Base-by-base conservation (phyloP, 53 echinoderm and acorn worm species). In the Hippasteria phrygiana region DNA sequence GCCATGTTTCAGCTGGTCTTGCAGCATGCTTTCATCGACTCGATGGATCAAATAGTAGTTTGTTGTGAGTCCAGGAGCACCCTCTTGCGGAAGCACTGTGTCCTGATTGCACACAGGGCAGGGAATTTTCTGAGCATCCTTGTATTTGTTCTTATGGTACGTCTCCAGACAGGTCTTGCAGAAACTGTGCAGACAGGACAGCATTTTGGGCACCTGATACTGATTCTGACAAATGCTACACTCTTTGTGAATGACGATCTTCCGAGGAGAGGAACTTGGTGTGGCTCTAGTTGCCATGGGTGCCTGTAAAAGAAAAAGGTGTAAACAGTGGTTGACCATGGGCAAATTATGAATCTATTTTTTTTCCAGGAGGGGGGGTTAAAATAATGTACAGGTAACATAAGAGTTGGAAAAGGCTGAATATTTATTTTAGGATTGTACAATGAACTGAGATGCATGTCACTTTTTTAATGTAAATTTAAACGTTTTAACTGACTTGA, bases 161-260 rank as follows among this genome's bases (percentile, higher is more conserved):
- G 78, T 78, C 53, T 89, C 70, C 48, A 89, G 69, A 65, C 89
- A 89, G 24, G 65, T 69, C 55, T 89, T 67, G 16, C 89, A 89
- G 89, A 89, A 89, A 40, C 89, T 89, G 48, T 89, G 89, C n/a
- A 78, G 40, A 53, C 89, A 89, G 18, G 69, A 16, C 28, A 89
- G 71, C 4, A 89, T 78, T 0, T 71, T 33, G 13, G 80, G 89
- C 31, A 4, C 8, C 29, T 28, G 4, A 31, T 64, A 64, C n/a
- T 31, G 26, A 2, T 64, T 31, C 9, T 31, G 33, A 20, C 64
- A 64, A 13, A 64, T 29, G 31, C 8, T 31, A 64, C 64, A 64
- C 31, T 64, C 59, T 10, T 10, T 7, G 17, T 56, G 59, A 22
- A 4, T 8, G 59, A 7, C 17, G 59, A 56, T 56, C 29, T 33